phyloP scores from a whole-genome alignment of 2,888 invertebrate species.

The Beris morrisii region DNA sequence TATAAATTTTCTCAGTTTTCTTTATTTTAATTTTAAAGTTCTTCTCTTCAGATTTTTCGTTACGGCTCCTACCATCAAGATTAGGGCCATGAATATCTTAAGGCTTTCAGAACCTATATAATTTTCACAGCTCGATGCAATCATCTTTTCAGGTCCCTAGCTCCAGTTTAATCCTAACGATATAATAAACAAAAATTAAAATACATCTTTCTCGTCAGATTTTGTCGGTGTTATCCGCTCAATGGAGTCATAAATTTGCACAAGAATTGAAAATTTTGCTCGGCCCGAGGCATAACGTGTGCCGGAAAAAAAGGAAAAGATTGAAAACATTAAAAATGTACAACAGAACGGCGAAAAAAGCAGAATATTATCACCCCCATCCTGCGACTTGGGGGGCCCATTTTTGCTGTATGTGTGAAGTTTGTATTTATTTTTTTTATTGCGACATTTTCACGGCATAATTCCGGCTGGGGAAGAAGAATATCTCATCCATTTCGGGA shows the following conservation, averaged over 20 bases:
- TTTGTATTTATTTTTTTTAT: slow-evolving; percentile 3
- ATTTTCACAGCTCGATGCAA: neutral
- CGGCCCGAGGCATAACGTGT: slow-evolving; percentile 8
- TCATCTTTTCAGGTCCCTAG: slow-evolving; percentile 8
- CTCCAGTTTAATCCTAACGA: slow-evolving; percentile 15
- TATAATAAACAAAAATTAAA: slow-evolving; percentile 31
- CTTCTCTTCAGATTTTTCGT: too few species aligned
- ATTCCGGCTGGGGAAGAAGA: neutral
- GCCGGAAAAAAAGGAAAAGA: slow-evolving; percentile 10
- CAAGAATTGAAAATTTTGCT: slow-evolving; percentile 22
- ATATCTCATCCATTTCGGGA: too few species aligned
- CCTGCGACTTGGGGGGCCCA: slow-evolving; percentile 5
- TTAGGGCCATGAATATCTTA: neutral
- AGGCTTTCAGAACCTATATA: neutral
- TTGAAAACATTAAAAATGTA: slow-evolving; percentile 24
- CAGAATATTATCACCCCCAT: neutral
- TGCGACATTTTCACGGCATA: slow-evolving; percentile 26
- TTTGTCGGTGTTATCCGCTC: slow-evolving; percentile 11
- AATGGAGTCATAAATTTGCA: slow-evolving; percentile 28
- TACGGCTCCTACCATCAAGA: too few species aligned
- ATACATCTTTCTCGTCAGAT: slow-evolving; percentile 14
- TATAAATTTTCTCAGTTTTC: too few species aligned
- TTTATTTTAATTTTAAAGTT: too few species aligned
- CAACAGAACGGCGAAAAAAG: neutral
- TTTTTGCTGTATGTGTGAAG: slow-evolving; percentile 1